A percentile compares a stretch with the other conserved stretches of the same genome.
These are phyloP conservation scores for Xestia c-nigrum DNA, from an alignment of 2,888 invertebrate species.

Conservation along the genomic window DNA sequence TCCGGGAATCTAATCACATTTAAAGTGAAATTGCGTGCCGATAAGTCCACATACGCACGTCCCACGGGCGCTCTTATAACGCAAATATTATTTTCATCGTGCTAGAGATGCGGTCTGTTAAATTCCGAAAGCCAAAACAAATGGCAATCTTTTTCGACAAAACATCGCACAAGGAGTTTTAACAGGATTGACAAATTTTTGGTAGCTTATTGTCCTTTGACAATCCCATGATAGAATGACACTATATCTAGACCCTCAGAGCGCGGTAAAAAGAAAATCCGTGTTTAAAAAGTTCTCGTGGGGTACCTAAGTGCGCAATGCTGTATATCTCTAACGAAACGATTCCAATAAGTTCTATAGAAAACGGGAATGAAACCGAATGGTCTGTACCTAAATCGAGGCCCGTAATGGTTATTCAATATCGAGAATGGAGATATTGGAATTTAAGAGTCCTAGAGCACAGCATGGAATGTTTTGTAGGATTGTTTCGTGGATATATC, in stretches of 20 bases:
- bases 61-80: background rate
- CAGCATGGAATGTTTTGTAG: slow-evolving; percentile 29
- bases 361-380: slow-evolving; percentile 39
- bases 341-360: background rate
- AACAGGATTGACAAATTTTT: background rate
- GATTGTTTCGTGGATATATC: slow-evolving; percentile 28
- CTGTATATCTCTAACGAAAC: slow-evolving; percentile 6
- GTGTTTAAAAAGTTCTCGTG: background rate
- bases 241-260: background rate
- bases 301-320: background rate
- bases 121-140: background rate
- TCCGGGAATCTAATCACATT: too few relatives aligned
- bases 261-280: background rate
- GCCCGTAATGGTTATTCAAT: slow-evolving; percentile 56
- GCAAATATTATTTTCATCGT: background rate
- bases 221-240: background rate
- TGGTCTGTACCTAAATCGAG: slow-evolving; percentile 13
- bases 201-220: background rate
- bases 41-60: background rate
- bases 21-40: slow-evolving; percentile 5
- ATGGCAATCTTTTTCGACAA: background rate
- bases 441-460: slow-evolving; percentile 21
- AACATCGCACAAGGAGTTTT: background rate
- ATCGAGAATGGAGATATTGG: slow-evolving; percentile 44
- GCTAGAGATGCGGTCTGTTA: background rate